A percentile compares a stretch with the other conserved stretches of the same genome.
Conservation (phyloP, 2,113 vertebrate genomes). For the Cervus canadensis region DNA sequence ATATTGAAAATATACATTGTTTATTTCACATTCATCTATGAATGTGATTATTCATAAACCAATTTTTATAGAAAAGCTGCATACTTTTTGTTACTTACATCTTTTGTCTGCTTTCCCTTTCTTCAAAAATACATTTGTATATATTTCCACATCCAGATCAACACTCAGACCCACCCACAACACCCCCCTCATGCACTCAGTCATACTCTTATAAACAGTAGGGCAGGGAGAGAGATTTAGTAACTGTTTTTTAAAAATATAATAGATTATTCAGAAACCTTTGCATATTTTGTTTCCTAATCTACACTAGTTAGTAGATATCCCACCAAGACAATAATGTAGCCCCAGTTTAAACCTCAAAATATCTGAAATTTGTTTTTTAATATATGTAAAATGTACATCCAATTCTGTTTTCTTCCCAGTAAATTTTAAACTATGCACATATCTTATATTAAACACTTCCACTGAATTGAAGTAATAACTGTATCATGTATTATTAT, state of each 20-base stretch:
- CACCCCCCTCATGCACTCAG: not conserved
- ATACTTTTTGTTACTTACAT: not conserved
- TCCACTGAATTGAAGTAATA: not conserved
- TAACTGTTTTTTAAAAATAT: not conserved
- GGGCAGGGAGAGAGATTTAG: not conserved
- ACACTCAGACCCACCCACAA: not conserved
- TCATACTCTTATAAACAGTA: not conserved
- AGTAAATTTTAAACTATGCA: not conserved
- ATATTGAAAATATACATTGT: not conserved
- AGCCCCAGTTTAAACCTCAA: not conserved
- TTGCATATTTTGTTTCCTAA: not conserved
- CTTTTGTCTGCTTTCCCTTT: not conserved
- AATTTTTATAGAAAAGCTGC: not conserved
- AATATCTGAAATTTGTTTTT: not conserved
- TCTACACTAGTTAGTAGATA: not conserved
- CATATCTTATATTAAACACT: not conserved
- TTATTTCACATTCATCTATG: not conserved
- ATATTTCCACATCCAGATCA: not conserved
- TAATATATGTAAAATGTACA: not conserved
- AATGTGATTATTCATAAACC: not conserved
- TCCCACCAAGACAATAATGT: not conserved
- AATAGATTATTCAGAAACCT: not conserved
- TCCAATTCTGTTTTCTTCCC: not conserved
- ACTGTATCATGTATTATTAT: not conserved
- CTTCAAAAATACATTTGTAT: not conserved